phyloP scores from a whole-genome alignment of 2,113 vertebrate species.

The Atlantisia rogersi region DNA sequence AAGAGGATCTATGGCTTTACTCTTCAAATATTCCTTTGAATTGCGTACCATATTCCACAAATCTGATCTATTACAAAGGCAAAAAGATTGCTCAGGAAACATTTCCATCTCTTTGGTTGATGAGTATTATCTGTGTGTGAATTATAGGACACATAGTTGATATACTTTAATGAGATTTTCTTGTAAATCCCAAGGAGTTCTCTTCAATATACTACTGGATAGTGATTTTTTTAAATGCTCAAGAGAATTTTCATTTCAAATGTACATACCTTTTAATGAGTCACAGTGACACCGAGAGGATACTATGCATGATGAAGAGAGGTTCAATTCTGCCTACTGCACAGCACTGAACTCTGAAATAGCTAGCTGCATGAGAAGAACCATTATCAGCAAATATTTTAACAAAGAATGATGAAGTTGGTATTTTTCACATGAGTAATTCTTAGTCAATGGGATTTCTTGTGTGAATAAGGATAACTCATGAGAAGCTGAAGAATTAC shows the following conservation, averaged over 20 bases:
- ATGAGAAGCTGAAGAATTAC: not conserved
- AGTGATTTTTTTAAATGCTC: not conserved
- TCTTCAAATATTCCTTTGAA: not conserved
- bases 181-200: not conserved
- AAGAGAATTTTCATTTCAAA: not conserved
- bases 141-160: not conserved
- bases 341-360: not conserved
- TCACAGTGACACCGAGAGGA: not conserved
- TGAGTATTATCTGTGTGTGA: not conserved
- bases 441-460: not conserved
- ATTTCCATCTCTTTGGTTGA: not conserved
- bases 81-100: not conserved
- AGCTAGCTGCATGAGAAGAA: not conserved
- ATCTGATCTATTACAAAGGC: constrained; percentile 7
- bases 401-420: not conserved
- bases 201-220: not conserved
- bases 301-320: not conserved
- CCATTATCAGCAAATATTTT: not conserved
- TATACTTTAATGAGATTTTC: not conserved
- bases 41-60: not conserved
- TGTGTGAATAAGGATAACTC: constrained; percentile 27
- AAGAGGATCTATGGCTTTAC: not conserved
- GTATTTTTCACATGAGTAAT: constrained; percentile 18
- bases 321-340: not conserved
- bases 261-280: not conserved